Evolutionary conservation across 2,113 vertebrate genomes (phyloP).

Genomic region (Poeciliopsis retropinna): DNA sequence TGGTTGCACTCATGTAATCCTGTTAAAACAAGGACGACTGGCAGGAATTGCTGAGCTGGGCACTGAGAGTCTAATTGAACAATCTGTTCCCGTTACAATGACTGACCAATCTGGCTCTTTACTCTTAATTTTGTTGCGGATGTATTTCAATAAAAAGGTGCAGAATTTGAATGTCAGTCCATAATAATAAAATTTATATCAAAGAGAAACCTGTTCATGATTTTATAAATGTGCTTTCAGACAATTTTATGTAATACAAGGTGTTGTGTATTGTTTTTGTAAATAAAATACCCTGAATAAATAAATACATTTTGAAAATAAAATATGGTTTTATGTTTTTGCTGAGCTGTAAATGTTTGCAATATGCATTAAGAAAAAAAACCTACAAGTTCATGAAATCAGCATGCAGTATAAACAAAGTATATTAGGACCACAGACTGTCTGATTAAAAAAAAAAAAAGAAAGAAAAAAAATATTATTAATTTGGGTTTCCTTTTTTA

Average conservation of each 20-base stretch:
- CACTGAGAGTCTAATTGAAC: conserved; percentile 51
- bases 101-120: not conserved
- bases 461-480: no score
- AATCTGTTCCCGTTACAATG: conserved; percentile 36
- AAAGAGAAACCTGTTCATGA: no score
- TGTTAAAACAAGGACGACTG: conserved; percentile 71
- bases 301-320: no score
- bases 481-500: no score
- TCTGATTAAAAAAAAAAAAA: no score
- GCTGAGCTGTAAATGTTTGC: no score
- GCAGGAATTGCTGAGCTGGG: conserved; percentile 62
- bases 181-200: not conserved
- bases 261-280: not conserved
- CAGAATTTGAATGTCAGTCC: not conserved
- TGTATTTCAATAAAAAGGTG: not conserved
- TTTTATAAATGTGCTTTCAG: not conserved
- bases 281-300: no score
- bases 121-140: not conserved
- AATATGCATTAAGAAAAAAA: no score
- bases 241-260: not conserved
- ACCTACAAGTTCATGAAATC: no score
- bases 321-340: no score
- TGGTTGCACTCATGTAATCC: conserved; percentile 63
- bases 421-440: no score
- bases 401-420: no score